Evolutionary conservation across 2,888 invertebrate species (phyloP).

Genomic region (Teinopalpus imperialis): DNA sequence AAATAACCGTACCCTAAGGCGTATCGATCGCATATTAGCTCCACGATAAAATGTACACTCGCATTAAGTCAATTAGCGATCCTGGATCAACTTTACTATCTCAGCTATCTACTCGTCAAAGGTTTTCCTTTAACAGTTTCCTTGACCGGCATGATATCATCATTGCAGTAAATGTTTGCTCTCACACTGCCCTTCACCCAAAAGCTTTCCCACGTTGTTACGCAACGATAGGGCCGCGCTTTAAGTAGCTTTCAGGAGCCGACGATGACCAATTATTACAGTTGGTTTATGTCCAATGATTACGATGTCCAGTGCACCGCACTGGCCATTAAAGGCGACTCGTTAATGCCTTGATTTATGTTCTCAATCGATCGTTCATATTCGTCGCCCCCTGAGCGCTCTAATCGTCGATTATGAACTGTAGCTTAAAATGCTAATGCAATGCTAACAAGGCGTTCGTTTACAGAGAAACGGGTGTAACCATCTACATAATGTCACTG

Average conservation of each 20-base stretch:
- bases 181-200: constrained; percentile 59
- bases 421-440: constrained; percentile 47
- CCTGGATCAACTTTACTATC: constrained; percentile 27
- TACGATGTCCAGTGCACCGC: constrained; percentile 15
- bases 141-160: constrained; percentile 76
- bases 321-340: constrained; percentile 44
- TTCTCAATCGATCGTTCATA: constrained; percentile 34
- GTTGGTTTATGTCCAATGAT: constrained; percentile 29
- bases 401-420: constrained; percentile 43
- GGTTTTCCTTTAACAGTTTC: constrained; percentile 58
- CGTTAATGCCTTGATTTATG: constrained; percentile 63
- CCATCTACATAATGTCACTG: constrained; percentile 21
- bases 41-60: constrained; percentile 35
- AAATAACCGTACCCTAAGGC: constrained; percentile 55
- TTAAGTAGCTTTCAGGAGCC: constrained; percentile 50
- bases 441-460: constrained; percentile 42
- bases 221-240: constrained; percentile 48
- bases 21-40: constrained; percentile 38
- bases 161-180: constrained; percentile 59
- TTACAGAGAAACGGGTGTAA: constrained; percentile 38
- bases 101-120: constrained; percentile 27
- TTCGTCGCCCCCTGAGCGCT: constrained; percentile 36
- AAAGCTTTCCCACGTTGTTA: constrained; percentile 54
- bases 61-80: constrained; percentile 31
- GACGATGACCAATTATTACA: constrained; percentile 44